Percentiles rank a stretch among this genome's conserved stretches.
These are phyloP conservation scores for Limnephilus auricula DNA, from an alignment of 2,888 invertebrate genomes.

Conservation along the genomic window DNA sequence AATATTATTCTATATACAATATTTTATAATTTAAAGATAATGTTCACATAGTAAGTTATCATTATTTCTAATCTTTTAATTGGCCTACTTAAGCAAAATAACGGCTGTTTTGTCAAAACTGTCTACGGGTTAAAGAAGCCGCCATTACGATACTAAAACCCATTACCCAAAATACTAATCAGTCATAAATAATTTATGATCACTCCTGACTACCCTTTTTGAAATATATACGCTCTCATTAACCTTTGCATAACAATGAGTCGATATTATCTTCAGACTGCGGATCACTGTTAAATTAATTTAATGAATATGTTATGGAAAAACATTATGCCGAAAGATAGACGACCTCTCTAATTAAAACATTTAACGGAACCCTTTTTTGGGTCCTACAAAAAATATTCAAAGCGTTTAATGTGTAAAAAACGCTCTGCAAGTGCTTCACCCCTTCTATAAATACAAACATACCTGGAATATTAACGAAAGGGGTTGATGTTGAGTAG, in stretches of 20 bases:
- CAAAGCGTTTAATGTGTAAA: constrained; percentile 53
- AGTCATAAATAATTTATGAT: constrained; percentile 66
- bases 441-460: constrained; percentile 59
- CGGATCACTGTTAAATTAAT: constrained; percentile 50
- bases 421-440: constrained; percentile 57
- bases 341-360: constrained; percentile 65
- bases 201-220: constrained; percentile 64
- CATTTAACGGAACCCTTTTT: constrained; percentile 65
- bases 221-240: constrained; percentile 66
- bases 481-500: constrained; percentile 43
- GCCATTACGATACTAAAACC: constrained; percentile 22
- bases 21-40: too few species aligned
- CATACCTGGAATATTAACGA: constrained; percentile 51
- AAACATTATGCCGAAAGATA: constrained; percentile 59
- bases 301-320: constrained; percentile 65
- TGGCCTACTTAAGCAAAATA: constrained; percentile 17
- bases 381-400: constrained; percentile 61
- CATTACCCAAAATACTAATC: constrained; percentile 62
- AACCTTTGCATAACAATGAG: constrained; percentile 65
- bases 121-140: constrained; percentile 16
- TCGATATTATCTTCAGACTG: constrained; percentile 56
- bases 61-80: not conserved
- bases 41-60: not conserved
- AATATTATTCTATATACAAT: too few species aligned
- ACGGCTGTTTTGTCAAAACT: constrained; percentile 28